A percentile compares a stretch with the other conserved stretches of the same genome.
These are phyloP conservation scores for Anser brachyrhynchus DNA, from an alignment of 2,113 vertebrate species.

Conservation along the genomic window DNA sequence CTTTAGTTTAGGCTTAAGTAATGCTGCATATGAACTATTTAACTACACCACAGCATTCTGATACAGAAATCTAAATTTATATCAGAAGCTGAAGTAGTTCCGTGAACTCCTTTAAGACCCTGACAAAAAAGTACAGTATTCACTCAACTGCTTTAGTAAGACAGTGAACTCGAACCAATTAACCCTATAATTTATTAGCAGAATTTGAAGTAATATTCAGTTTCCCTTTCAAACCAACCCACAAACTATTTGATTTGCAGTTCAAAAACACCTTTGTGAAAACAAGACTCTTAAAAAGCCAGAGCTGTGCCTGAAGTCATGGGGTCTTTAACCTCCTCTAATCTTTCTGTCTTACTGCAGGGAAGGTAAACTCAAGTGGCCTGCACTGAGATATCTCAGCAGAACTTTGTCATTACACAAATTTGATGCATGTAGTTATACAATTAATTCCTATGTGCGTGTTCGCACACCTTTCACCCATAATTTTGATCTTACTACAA, in stretches of 20 bases:
- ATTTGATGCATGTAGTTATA: not conserved
- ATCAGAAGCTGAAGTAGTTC: not conserved
- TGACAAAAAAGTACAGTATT: not conserved
- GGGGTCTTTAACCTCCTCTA: not conserved
- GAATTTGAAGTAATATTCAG: not conserved
- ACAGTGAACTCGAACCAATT: not conserved
- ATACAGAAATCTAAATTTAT: not conserved
- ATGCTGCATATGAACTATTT: not conserved
- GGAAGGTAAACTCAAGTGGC: not conserved
- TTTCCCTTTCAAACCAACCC: not conserved
- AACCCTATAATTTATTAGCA: not conserved
- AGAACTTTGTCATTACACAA: not conserved
- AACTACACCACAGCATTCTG: not conserved
- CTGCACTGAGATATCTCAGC: not conserved
- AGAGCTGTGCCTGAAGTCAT: not conserved
- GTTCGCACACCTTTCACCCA: not conserved
- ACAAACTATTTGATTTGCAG: not conserved
- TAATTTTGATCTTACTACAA: not conserved
- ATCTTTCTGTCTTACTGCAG: not conserved
- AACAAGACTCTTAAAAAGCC: not conserved
- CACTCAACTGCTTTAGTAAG: not conserved
- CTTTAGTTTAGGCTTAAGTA: not conserved
- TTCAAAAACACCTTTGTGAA: not conserved
- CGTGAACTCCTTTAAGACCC: not conserved
- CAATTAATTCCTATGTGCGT: not conserved